A percentile compares a stretch with the other conserved stretches of the same genome.
These are phyloP conservation scores for Globia sparganii DNA, from an alignment of 2,888 invertebrate species.

Conservation along the genomic window DNA sequence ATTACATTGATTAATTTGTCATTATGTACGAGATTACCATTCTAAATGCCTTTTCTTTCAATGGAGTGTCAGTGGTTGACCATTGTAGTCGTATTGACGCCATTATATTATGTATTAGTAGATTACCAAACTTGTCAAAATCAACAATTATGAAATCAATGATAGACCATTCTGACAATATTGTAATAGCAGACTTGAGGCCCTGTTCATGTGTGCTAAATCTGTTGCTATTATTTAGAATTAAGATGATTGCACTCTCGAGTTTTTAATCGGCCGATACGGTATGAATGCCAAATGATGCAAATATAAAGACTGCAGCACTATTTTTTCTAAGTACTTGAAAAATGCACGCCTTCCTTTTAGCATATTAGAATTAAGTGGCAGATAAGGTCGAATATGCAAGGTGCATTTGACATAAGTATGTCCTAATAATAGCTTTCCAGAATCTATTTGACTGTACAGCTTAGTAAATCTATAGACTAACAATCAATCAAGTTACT, in stretches of 20 bases:
- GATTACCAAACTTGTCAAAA: no score
- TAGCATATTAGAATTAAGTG: slow-evolving; percentile 6
- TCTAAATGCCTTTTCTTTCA: no score
- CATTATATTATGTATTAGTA: no score
- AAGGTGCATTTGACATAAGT: neutral
- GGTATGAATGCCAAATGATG: slow-evolving; percentile 10
- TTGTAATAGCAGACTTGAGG: no score
- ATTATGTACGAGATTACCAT: no score
- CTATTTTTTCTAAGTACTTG: neutral
- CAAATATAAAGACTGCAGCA: neutral
- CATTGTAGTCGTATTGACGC: no score
- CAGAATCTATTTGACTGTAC: slow-evolving; percentile 57
- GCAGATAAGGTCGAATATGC: slow-evolving; percentile 10
- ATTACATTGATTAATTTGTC: no score
- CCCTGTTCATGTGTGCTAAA: neutral
- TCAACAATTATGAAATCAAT: no score
- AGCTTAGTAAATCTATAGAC: slow-evolving; percentile 31
- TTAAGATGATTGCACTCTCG: slow-evolving; percentile 1
- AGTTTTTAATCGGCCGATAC: slow-evolving; percentile 9
- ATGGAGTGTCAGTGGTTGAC: no score
- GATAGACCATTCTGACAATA: no score
- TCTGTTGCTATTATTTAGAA: slow-evolving; percentile 18
- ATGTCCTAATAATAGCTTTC: slow-evolving; percentile 32
- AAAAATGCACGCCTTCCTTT: neutral
- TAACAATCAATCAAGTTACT: slow-evolving; percentile 43